phyloP scores from a whole-genome alignment of 2,888 invertebrate genomes.

The Antheraea assamensis region DNA sequence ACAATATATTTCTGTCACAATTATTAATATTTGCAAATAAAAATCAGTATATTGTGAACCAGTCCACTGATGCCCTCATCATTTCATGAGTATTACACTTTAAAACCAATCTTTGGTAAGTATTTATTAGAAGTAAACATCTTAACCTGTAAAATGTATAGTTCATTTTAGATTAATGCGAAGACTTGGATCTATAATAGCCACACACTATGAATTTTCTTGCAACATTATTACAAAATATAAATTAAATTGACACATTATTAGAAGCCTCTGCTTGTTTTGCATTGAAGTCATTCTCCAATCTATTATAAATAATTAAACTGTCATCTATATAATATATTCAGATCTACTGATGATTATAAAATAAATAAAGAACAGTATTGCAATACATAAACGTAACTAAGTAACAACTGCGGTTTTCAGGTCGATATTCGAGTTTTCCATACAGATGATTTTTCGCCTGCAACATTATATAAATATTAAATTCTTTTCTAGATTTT shows the following conservation, averaged over 20 bases:
- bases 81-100: constrained; percentile 29
- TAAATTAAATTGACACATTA: constrained; percentile 37
- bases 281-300: background rate
- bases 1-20: background rate
- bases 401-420: constrained; percentile 44
- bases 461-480: constrained; percentile 47
- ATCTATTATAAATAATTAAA: background rate
- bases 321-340: constrained; percentile 55
- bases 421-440: constrained; percentile 81
- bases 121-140: constrained; percentile 1
- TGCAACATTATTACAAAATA: constrained; percentile 26
- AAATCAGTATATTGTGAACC: background rate
- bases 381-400: constrained; percentile 29
- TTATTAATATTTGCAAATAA: background rate
- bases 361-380: constrained; percentile 52
- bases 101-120: constrained; percentile 36
- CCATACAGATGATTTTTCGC: constrained; percentile 75
- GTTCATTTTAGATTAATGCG: constrained; percentile 21
- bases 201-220: background rate
- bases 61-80: background rate
- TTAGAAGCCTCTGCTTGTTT: constrained; percentile 36
- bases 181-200: constrained; percentile 30
- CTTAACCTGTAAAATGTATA: constrained; percentile 12
- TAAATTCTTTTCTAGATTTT: constrained; percentile 6
- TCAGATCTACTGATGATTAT: constrained; percentile 68